A percentile compares a stretch with the other conserved stretches of the same genome.
Evolutionary conservation across 2,113 vertebrate species (phyloP).

Genomic region (Coreoperca whiteheadi): DNA sequence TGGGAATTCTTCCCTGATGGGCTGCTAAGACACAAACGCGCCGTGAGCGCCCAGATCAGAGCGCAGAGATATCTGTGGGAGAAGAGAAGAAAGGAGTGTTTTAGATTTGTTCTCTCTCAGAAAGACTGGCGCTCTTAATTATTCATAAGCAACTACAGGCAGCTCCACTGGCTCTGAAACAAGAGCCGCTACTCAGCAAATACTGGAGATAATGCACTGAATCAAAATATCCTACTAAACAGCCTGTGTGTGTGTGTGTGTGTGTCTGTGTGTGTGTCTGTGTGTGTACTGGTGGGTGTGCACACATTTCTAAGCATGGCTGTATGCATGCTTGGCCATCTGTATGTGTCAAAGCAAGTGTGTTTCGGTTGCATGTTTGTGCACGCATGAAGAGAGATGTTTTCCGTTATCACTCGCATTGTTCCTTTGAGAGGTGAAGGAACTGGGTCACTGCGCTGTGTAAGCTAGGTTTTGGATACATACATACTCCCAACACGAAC

Average conservation of each 20-base stretch:
- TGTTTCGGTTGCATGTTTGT: constrained; percentile 40
- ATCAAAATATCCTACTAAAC: constrained; percentile 74
- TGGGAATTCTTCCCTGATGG: constrained; percentile 57
- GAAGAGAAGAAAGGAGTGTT: constrained; percentile 69
- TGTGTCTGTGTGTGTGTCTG: constrained; percentile 11
- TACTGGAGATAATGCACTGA: constrained; percentile 77
- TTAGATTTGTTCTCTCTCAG: constrained; percentile 74
- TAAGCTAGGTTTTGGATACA: constrained; percentile 40
- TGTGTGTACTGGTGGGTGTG: constrained; percentile 4
- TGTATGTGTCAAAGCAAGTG: constrained; percentile 31
- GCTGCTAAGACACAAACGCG: constrained; percentile 50
- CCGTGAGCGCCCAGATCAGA: constrained; percentile 58
- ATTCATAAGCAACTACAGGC: constrained; percentile 81
- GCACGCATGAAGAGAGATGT: constrained; percentile 35
- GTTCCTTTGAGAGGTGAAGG: constrained; percentile 59
- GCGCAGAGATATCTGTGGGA: constrained; percentile 58
- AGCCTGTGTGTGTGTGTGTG: constrained; percentile 42
- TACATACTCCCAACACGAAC: constrained; percentile 41
- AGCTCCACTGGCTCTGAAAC: constrained; percentile 76
- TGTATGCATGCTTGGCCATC: constrained; percentile 29
- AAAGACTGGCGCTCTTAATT: constrained; percentile 78
- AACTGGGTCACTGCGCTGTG: constrained; percentile 70
- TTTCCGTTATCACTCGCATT: constrained; percentile 30
- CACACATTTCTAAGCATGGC: constrained; percentile 21
- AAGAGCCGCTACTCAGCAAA: constrained; percentile 79